Evolutionary conservation across 2,113 vertebrate genomes (phyloP), one percentile per base, ranked within the genome.

Genomic region (Numenius arquata): DNA sequence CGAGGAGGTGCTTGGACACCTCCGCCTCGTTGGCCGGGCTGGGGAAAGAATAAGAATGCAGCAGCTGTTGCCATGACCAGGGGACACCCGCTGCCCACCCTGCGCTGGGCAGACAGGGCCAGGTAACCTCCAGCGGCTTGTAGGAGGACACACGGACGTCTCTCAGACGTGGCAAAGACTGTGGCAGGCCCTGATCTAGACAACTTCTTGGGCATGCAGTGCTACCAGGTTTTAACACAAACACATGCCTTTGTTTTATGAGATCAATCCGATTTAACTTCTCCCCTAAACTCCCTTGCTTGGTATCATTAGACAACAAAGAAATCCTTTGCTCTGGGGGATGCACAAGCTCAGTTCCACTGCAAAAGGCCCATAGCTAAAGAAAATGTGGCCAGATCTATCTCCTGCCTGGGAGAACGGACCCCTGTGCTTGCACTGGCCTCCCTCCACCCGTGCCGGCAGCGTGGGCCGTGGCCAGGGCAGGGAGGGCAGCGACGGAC

Each of bases 1-100:
- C 6, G 0, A 36, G 40, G 15, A 62, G 2, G 2, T 53, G 25
- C n/a, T n/a, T n/a, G n/a, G n/a, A n/a, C n/a, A n/a, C n/a, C n/a
- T n/a, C n/a, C n/a, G n/a, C n/a, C n/a, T n/a, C n/a, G n/a, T 12
- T 36, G 61, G 36, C 22, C 11, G 38, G 61, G 23, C 19, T 30
- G 29, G 17, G 16, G 12, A 29, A 38, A 27, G 45, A 29, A 27
- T 1, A 1, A 27, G 45, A 29, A 27, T 1, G 1, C 34, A 19
- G 34, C 1, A 1, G 40, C 22, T 40, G 10, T 47, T 78, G 47
- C 55, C 26, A 22, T 0, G 13, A 36, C 13, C 1, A 4, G 1
- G 47, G 47, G 47, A 63, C 17, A 53, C 5, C 38, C 2, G 0
- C 9, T 34, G n/a, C 40, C 48, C 41, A 15, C 34, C 55, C 34